Evolutionary conservation across 2,797 vertebrate species (phyloP).

Genomic region (Botia kubotai): DNA sequence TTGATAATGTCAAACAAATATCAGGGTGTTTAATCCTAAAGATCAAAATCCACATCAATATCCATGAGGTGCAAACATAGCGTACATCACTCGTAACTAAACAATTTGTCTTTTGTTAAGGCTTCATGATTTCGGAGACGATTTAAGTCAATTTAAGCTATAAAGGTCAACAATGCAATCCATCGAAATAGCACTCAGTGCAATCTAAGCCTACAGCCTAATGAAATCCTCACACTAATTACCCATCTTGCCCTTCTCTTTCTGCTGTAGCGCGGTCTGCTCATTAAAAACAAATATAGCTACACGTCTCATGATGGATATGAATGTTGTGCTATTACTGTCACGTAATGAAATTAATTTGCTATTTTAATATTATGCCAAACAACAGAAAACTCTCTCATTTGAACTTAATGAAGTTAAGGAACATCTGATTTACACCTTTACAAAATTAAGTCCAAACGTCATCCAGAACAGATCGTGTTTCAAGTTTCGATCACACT

Average conservation of each 20-base stretch:
- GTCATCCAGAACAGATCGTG: neutral
- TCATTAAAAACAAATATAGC: conserved; percentile 49
- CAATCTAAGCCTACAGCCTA: conserved; percentile 63
- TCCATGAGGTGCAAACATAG: conserved; percentile 11
- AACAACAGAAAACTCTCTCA: neutral
- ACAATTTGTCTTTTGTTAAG: conserved; percentile 44
- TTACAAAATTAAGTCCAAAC: neutral
- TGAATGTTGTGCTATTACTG: conserved; percentile 8
- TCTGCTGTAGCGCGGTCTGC: conserved; percentile 31
- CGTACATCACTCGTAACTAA: neutral
- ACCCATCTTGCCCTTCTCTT: conserved; percentile 56
- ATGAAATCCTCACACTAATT: conserved; percentile 70
- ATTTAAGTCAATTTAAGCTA: conserved; percentile 52
- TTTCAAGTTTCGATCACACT: neutral
- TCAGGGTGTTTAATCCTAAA: conserved; percentile 24
- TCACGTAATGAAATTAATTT: conserved; percentile 2
- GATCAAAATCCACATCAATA: conserved; percentile 1
- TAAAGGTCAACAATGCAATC: conserved; percentile 67
- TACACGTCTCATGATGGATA: conserved; percentile 37
- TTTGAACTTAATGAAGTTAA: neutral
- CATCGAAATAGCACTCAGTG: conserved; percentile 59
- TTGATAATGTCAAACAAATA: conserved; percentile 35
- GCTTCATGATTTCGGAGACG: conserved; percentile 14
- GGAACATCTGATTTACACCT: neutral
- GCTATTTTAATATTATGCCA: neutral